phyloP scores from a whole-genome alignment of 2,797 vertebrate genomes.

The Pseudochromis fuscus region DNA sequence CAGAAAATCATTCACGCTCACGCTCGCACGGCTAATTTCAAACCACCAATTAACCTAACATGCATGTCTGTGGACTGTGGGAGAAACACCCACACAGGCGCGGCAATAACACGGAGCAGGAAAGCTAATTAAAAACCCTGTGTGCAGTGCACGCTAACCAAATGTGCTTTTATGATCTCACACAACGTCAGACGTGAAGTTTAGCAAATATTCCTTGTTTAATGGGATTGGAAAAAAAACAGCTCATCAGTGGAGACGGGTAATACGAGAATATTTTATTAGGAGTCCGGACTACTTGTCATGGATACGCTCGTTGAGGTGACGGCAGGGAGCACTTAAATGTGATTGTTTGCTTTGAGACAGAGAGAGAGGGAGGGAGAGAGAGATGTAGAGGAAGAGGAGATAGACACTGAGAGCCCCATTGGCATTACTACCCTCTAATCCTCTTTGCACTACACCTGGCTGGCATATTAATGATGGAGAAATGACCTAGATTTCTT shows the following conservation, averaged over 20 bases:
- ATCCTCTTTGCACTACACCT: slow-evolving; percentile 81
- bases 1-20: no score
- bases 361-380: slow-evolving; percentile 4
- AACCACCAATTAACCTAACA: no score
- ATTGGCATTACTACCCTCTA: slow-evolving; percentile 66
- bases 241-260: slow-evolving; percentile 22
- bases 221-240: slow-evolving; percentile 50
- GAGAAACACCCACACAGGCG: no score
- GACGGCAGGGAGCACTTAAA: slow-evolving; percentile 56
- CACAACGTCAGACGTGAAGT: slow-evolving; percentile 22
- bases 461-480: slow-evolving; percentile 80
- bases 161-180: slow-evolving; percentile 21
- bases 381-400: slow-evolving; percentile 6
- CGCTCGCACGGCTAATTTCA: no score
- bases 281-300: slow-evolving; percentile 23
- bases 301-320: slow-evolving; percentile 41
- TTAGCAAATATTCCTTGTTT: slow-evolving; percentile 32
- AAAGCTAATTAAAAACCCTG: not conserved
- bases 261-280: slow-evolving; percentile 42
- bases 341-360: slow-evolving; percentile 66
- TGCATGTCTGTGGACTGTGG: no score
- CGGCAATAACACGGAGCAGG: no score
- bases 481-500: slow-evolving; percentile 79
- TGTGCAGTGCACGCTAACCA: not conserved
- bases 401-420: slow-evolving; percentile 44